phyloP scores from a whole-genome alignment of 2,797 vertebrate genomes.

The Catamblyrhynchus diadema region DNA sequence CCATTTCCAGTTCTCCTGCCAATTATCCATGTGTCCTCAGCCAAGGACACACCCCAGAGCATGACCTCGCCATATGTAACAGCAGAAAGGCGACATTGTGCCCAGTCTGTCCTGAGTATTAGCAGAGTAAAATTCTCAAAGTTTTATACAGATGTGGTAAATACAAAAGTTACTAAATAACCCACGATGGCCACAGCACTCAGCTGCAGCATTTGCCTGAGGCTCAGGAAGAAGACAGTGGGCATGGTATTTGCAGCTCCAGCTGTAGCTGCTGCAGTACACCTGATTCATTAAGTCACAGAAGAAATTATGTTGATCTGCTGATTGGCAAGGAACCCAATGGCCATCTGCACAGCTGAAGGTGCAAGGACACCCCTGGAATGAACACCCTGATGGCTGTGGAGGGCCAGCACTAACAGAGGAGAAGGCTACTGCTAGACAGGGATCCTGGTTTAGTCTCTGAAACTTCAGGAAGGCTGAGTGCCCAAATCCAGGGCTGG shows the following conservation, averaged over 20 bases:
- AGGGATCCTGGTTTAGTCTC: background rate
- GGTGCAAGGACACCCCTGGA: background rate
- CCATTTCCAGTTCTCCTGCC: background rate
- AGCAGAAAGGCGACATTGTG: background rate
- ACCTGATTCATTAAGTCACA: background rate
- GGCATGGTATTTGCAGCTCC: background rate
- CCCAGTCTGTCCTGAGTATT: background rate
- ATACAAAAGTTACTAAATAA: background rate
- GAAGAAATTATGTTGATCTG: background rate
- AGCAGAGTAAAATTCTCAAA: background rate
- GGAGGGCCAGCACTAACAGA: background rate
- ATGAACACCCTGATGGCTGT: background rate
- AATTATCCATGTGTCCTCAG: background rate
- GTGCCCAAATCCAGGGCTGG: background rate
- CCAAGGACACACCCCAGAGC: background rate
- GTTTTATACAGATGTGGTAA: background rate
- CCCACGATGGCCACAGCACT: accelerated
- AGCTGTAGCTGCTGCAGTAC: background rate
- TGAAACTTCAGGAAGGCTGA: background rate
- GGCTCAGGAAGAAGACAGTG: background rate
- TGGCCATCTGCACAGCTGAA: background rate
- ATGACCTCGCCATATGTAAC: accelerated
- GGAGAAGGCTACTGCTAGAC: background rate
- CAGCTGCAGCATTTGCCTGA: background rate
- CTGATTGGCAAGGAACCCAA: background rate